phyloP scores from a whole-genome alignment of 2,888 invertebrate genomes.

The Calameuta idolon region DNA sequence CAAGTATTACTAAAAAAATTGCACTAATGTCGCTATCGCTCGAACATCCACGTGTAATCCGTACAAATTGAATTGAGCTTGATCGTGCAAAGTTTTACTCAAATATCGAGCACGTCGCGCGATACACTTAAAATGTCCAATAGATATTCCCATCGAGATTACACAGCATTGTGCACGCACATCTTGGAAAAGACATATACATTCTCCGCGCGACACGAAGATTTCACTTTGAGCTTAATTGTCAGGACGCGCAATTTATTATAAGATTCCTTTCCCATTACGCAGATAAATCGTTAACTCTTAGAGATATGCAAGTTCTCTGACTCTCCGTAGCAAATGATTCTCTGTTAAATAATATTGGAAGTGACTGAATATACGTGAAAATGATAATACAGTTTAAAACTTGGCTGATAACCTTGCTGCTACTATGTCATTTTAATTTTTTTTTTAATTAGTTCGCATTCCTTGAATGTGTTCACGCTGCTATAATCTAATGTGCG shows the following conservation, averaged over 20 bases:
- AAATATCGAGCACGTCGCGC: not conserved
- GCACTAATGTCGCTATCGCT: not conserved
- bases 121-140: not conserved
- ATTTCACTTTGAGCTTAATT: not conserved
- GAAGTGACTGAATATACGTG: not conserved
- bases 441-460: not conserved
- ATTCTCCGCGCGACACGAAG: no score
- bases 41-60: not conserved
- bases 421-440: not conserved
- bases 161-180: no score
- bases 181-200: no score
- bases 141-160: no score
- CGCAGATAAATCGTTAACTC: not conserved
- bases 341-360: not conserved
- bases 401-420: not conserved
- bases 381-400: not conserved
- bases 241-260: not conserved
- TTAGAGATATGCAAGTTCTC: not conserved
- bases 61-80: not conserved
- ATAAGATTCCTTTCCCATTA: not conserved
- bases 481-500: not conserved
- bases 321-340: not conserved
- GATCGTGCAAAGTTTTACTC: not conserved
- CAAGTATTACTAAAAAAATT: not conserved
- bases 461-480: not conserved